phyloP scores from a whole-genome alignment of 2,797 vertebrate genomes.

The Fistularia commersonii region DNA sequence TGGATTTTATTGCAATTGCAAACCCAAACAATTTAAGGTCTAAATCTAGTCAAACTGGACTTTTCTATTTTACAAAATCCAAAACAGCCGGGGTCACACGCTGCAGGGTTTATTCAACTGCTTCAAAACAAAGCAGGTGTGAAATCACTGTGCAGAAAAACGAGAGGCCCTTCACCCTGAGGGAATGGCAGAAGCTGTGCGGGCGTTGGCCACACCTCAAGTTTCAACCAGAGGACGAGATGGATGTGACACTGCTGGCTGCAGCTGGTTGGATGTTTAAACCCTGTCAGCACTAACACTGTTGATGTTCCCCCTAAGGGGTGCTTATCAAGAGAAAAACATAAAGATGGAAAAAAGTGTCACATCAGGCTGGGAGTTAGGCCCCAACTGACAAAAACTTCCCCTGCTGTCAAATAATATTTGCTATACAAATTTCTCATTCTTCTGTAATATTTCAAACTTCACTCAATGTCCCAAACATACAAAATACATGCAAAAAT shows the following conservation, averaged over 20 bases:
- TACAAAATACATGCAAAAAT: too few species aligned
- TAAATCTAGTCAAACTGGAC: not conserved
- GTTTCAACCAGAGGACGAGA: constrained; percentile 41
- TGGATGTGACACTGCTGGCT: constrained; percentile 22
- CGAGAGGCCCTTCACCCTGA: constrained; percentile 18
- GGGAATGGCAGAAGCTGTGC: constrained; percentile 31
- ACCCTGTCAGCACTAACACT: constrained; percentile 22
- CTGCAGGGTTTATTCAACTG: constrained; percentile 31
- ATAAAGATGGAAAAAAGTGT: too few species aligned
- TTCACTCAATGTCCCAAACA: too few species aligned
- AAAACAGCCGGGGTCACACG: constrained; percentile 29
- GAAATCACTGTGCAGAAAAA: constrained; percentile 32
- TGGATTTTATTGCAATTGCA: too few species aligned
- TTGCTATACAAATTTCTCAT: too few species aligned
- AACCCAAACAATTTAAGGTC: too few species aligned
- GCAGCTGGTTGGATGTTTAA: constrained; percentile 13
- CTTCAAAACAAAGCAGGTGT: constrained; percentile 44
- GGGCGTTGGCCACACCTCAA: constrained; percentile 19
- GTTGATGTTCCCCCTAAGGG: not conserved
- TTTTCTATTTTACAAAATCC: constrained; percentile 15
- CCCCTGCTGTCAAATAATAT: too few species aligned
- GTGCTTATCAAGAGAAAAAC: not conserved
- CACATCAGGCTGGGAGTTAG: too few species aligned
- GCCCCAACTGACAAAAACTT: too few species aligned
- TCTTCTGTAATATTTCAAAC: too few species aligned